Base-by-base conservation (phyloP, 2,797 vertebrate species). In the Oreonectes daqikongensis region DNA sequence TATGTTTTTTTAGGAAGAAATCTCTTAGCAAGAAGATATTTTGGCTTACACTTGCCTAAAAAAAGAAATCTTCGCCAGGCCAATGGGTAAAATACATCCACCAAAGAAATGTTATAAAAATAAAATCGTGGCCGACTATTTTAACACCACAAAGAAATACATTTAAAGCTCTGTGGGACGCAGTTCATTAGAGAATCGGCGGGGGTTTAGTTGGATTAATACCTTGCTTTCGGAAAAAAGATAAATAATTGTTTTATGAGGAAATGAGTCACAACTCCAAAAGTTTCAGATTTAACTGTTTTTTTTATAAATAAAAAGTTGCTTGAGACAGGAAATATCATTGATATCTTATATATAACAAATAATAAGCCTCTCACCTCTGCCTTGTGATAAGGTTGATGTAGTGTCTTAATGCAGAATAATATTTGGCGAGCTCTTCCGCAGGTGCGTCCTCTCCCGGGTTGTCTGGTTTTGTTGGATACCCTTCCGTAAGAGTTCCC, bases 381-480 rank as follows among this genome's bases (percentile, higher is more conserved):
- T 98, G 97, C 91, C 97, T 91, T 85, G 97, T 99, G 90, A 99
- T 98, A 82, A 99, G 96, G 88, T 99, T 99, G 90, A 99, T 97
- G 90, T 99, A 99, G 90, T 99, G 97, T 90, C 97, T 95, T 91
- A 99, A 88, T 70, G 96, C 97, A 26, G 96, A 96, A 90, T 98
- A 99, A 89, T 98, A 99, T 92, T 95, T 97, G 92, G 96, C 96
- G 92, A 98, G 91, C 50, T 99, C 96, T 85, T 98, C 97, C 42
- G 96, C 95, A 0, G 97, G 95, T 0, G 97, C 96, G 53, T 97
- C 95, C 75, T 98, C 96, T 1, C 96, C 96, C 0, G 97, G 97
- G 86, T 95, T 97, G 90, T 97, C 94, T 0, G 97, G 97, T 90
- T 97, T 99, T 84, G 95, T 91, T 40, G 97, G 97, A 88, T 98